A percentile compares a stretch with the other conserved stretches of the same genome.
phyloP scores from a whole-genome alignment of 2,797 vertebrate genomes.

The Antennarius maculatus region DNA sequence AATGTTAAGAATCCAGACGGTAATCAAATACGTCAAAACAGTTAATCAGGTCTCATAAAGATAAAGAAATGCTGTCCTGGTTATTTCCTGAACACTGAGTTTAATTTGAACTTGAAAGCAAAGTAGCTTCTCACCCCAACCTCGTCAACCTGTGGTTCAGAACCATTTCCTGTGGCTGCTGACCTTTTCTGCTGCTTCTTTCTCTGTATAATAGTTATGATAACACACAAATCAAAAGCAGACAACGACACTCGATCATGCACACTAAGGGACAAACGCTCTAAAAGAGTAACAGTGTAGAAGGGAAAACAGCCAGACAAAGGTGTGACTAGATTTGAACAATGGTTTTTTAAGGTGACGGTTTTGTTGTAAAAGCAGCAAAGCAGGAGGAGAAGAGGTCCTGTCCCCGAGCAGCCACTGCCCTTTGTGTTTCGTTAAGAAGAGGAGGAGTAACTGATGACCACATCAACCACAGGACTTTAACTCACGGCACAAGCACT shows the following conservation, averaged over 20 bases:
- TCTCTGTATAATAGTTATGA: constrained; percentile 25
- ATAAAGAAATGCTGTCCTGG: constrained; percentile 64
- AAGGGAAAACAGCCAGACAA: constrained; percentile 19
- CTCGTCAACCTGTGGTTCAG: constrained; percentile 47
- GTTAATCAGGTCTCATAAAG: constrained; percentile 51
- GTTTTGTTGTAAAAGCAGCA: constrained; percentile 48
- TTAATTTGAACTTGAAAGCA: constrained; percentile 65
- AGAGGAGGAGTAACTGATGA: constrained; percentile 75
- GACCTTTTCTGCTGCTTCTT: background rate
- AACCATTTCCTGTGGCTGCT: constrained; percentile 66
- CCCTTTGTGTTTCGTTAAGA: constrained; percentile 72
- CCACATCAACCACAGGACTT: constrained; percentile 80
- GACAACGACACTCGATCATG: constrained; percentile 22
- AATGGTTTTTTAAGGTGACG: constrained; percentile 52
- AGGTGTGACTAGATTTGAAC: constrained; percentile 28
- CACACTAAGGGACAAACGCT: constrained; percentile 11
- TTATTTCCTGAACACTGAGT: constrained; percentile 61
- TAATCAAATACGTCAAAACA: constrained; percentile 33
- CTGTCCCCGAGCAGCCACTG: constrained; percentile 71
- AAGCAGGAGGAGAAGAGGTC: constrained; percentile 61
- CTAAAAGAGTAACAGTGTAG: constrained; percentile 13
- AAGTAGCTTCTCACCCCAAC: constrained; percentile 33
- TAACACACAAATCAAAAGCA: constrained; percentile 34
- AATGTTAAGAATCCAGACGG: constrained; percentile 28
- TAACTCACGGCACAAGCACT: constrained; percentile 66